Evolutionary conservation across 2,888 invertebrate species (phyloP).

Genomic region (Caenorhabditis auriculariae): DNA sequence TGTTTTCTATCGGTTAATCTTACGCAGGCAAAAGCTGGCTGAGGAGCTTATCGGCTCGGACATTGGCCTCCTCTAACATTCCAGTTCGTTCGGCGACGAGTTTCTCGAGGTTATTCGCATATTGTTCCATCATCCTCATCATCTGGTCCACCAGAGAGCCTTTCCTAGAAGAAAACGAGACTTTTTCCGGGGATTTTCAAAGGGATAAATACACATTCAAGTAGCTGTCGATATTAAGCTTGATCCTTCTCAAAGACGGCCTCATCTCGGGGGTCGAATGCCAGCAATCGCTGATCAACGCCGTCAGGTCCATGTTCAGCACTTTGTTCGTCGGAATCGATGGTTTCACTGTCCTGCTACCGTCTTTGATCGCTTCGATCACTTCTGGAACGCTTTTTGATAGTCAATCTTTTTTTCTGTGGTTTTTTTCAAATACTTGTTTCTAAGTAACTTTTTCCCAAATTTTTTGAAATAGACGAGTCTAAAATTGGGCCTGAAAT

Average conservation of each 20-base stretch:
- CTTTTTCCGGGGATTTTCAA: neutral
- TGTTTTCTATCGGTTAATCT: neutral
- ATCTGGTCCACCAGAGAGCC: conserved; percentile 62
- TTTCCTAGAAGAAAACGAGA: conserved; percentile 41
- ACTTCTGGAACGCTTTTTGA: conserved; percentile 23
- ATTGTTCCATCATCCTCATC: conserved; percentile 56
- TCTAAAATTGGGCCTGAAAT: too few species aligned
- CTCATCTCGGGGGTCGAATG: conserved; percentile 50
- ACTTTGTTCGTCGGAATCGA: conserved; percentile 51
- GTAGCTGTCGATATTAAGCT: conserved; percentile 53
- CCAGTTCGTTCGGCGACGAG: conserved; percentile 60
- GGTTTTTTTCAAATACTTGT: neutral
- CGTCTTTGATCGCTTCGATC: conserved; percentile 45
- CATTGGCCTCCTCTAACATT: conserved; percentile 62
- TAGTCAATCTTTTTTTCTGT: neutral
- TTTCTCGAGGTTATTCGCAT: conserved; percentile 62
- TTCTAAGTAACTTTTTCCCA: neutral
- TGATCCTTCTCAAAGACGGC: conserved; percentile 51
- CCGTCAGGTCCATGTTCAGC: conserved; percentile 38
- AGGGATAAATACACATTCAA: conserved; percentile 40
- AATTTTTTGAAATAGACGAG: neutral
- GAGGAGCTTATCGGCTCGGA: conserved; percentile 54
- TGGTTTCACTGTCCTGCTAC: conserved; percentile 47
- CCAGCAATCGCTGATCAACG: conserved; percentile 50
- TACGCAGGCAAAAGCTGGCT: conserved; percentile 52